Conservation (phyloP, 2,797 vertebrate species). For the Characodon lateralis region DNA sequence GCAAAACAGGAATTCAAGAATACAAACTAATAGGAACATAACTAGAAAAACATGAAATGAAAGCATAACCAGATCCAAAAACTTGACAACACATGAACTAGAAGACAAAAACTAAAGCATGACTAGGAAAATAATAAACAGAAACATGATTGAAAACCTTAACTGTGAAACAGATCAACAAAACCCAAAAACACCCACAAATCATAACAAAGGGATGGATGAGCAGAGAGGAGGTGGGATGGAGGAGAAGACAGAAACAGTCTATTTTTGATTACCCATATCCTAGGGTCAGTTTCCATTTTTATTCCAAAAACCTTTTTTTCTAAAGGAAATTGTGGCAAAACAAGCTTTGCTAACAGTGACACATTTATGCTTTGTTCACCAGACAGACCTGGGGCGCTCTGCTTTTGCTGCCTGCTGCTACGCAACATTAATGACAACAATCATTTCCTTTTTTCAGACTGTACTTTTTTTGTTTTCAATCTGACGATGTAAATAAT, state of each 20-base stretch:
- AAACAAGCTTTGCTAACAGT: constrained; percentile 48
- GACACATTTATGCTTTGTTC: constrained; percentile 42
- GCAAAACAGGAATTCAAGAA: too few species aligned
- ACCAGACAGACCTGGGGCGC: constrained; percentile 47
- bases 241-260: constrained; percentile 19
- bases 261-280: constrained; percentile 50
- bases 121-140: too few species aligned
- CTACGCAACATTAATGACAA: constrained; percentile 66
- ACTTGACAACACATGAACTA: too few species aligned
- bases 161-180: too few species aligned
- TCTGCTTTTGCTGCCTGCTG: constrained; percentile 51
- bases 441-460: constrained; percentile 56
- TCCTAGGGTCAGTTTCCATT: constrained; percentile 61
- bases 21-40: too few species aligned
- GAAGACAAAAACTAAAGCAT: too few species aligned
- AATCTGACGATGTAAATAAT: constrained; percentile 66
- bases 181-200: too few species aligned
- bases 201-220: constrained; percentile 12
- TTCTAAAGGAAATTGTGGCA: constrained; percentile 41
- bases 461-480: constrained; percentile 12
- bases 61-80: too few species aligned
- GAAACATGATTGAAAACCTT: too few species aligned
- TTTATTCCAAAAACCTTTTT: constrained; percentile 49
- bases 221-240: constrained; percentile 4
- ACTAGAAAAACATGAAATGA: too few species aligned